phyloP scores from a whole-genome alignment of 2,888 invertebrate genomes.

The Agrenia bidenticulata region DNA sequence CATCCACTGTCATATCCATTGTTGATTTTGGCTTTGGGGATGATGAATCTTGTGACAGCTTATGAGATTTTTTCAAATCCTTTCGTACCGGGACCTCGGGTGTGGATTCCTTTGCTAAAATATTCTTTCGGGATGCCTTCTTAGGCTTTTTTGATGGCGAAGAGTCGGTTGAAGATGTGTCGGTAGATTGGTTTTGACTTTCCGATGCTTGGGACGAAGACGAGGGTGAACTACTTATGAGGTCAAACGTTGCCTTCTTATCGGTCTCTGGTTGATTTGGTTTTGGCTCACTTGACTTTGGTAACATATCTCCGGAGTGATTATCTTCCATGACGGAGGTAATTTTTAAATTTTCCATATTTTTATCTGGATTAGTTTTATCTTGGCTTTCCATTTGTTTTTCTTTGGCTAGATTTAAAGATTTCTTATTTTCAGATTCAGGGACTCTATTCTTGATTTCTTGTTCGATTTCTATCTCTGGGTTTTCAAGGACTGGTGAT shows the following conservation, averaged over 20 bases:
- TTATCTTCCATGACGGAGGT: too few relatives aligned
- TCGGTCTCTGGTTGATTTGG: background rate
- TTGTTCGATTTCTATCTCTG: slow-evolving; percentile 11
- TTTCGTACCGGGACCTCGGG: slow-evolving; percentile 18
- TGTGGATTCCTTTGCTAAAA: background rate
- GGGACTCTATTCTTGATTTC: too few relatives aligned
- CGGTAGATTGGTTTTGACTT: slow-evolving; percentile 15
- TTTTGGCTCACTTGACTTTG: slow-evolving; percentile 6
- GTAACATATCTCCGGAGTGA: too few relatives aligned
- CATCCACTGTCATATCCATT: slow-evolving; percentile 15
- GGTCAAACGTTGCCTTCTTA: background rate
- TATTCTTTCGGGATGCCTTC: slow-evolving; percentile 28
- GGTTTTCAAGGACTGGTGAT: slow-evolving; percentile 10
- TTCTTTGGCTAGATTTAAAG: too few relatives aligned
- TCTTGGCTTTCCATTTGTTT: too few relatives aligned
- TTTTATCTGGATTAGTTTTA: too few relatives aligned
- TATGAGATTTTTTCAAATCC: slow-evolving; percentile 1
- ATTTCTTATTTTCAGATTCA: too few relatives aligned
- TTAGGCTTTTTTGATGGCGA: slow-evolving; percentile 33
- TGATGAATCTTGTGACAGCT: slow-evolving; percentile 4
- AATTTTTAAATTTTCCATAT: too few relatives aligned
- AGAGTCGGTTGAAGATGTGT: slow-evolving; percentile 34
- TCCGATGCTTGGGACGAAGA: slow-evolving; percentile 8
- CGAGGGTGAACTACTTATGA: background rate
- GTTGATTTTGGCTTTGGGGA: background rate